A percentile compares a stretch with the other conserved stretches of the same genome.
Conservation (phyloP, 2,113 vertebrate species). For the Penelope pileata region DNA sequence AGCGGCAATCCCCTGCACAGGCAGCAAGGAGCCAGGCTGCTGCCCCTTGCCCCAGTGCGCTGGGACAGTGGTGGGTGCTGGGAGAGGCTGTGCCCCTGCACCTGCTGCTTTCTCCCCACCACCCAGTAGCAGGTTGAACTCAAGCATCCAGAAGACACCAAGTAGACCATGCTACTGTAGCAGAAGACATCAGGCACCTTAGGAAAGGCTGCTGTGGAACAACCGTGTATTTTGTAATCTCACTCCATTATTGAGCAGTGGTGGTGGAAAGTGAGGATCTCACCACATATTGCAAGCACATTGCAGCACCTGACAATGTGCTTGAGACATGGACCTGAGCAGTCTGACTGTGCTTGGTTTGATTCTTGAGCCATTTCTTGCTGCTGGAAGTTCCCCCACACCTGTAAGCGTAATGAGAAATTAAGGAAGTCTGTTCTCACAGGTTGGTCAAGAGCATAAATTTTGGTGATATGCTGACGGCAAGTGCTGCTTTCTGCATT, state of each 20-base stretch:
- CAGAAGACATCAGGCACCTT: not conserved
- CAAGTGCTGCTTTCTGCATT: not conserved
- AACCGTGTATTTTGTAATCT: not conserved
- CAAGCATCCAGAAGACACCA: not conserved
- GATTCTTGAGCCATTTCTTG: not conserved
- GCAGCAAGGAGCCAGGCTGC: not conserved
- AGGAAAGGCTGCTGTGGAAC: not conserved
- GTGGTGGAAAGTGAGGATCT: not conserved
- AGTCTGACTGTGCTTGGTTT: not conserved
- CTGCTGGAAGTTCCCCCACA: not conserved
- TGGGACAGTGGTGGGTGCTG: rapidly evolving
- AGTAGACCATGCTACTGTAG: not conserved
- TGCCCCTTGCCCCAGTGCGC: not conserved
- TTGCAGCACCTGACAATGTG: rapidly evolving
- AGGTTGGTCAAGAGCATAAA: not conserved
- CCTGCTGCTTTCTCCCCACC: not conserved
- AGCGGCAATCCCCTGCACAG: not conserved
- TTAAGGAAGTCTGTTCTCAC: not conserved
- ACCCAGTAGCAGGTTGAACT: not conserved
- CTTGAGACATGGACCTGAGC: not conserved
- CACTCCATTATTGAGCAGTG: not conserved
- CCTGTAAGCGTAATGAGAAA: not conserved
- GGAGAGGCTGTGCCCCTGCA: not conserved
- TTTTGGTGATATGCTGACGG: no score
- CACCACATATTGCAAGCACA: rapidly evolving